Evolutionary conservation across 1,140 invertebrate genomes (phyloP), one percentile per base, ranked within the genome.

Genomic region (Oreohelix idahoensis): DNA sequence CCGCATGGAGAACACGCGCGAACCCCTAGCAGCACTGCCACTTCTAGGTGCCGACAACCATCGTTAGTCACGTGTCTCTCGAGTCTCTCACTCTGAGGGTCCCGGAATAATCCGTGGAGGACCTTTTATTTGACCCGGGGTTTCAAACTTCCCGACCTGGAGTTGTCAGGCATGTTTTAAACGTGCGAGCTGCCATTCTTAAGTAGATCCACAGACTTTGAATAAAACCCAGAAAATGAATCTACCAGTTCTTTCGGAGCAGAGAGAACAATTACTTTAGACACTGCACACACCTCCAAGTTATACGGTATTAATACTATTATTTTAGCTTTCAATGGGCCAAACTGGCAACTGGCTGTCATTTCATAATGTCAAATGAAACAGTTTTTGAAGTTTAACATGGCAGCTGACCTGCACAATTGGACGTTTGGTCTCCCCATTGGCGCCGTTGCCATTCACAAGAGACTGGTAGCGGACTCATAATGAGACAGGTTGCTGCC

Each of bases 291-390:
- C 63, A 66, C n/a, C 29, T 66, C n/a, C n/a, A 35, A 66, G 63
- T 66, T 66, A 32, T 32, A 66, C 20, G n/a, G 10, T 2, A 32
- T 66, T 66, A 29, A 29, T 66, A 11, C 63, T 13, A 66, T 66
- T 66, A 66, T 66, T 66, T 32, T 66, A 32, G 63, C 29, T 17
- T 66, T 66, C 63, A 32, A 32, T 29, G 32, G 63, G 29, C 63
- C 63, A 66, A 66, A 66, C 63, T 32, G 63, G 63, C 63, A 66
- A 66, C 29, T 66, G 63, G 63, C 29, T 32, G 63, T 66, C n/a
- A 35, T 66, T 66, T 66, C n/a, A 66, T 17, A 66, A 32, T 66
- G n/a, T 20, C 38, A 23, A 73, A 73, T 42, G 71, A 73, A 73
- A 73, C 71, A 42, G 35, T 73, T 73, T 36, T 73, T 73, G n/a